Evolutionary conservation across 2,113 vertebrate genomes (phyloP), one percentile per base, ranked within the genome.

Genomic region (Daphoenositta chrysoptera): DNA sequence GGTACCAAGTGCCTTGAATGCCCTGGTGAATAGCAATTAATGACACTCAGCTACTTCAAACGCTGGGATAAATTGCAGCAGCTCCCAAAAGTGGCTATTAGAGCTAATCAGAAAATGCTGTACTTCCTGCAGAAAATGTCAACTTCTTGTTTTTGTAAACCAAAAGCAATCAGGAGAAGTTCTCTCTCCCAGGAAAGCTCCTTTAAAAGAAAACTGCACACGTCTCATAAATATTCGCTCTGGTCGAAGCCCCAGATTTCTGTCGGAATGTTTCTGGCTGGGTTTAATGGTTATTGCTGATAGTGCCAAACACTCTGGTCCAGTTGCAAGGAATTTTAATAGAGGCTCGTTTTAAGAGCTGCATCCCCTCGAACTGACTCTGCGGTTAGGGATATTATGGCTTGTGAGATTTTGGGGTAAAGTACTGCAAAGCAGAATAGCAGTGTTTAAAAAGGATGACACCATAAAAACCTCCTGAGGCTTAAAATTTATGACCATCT

Each of bases 21-120:
- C 91, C 77, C 89, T 37, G 14, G 91, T 68, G 91, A 92, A 81
- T 83, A 95, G 94, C 94, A 93, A 96, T 96, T 97, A 97, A 95
- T 96, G 95, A 78, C 95, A 93, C 94, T 97, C 90, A 93, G 14
- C 89, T 78, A 27, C 94, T 96, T 95, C 81, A 96, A 94, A 96
- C 71, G 91, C 94, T 92, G 93, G 73, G 91, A 92, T 94, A 95
- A 97, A 97, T 97, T 97, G 78, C 95, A 82, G 81, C 89, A 91
- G 83, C 91, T 97, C 93, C 93, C 93, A 71, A 95, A 96, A 96
- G 95, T 95, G 95, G 77, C 93, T 97, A 95, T 97, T 97, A 97
- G 65, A 96, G 95, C 95, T 96, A 96, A 97, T 97, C 94, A 96
- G 95, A 97, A 97, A 96, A 96, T 96, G 95, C 78, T 85, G 89